Percentiles rank a stretch among this genome's conserved stretches.
phyloP scores from a whole-genome alignment of 2,797 vertebrate genomes.

The Pangasius mekongensis region DNA sequence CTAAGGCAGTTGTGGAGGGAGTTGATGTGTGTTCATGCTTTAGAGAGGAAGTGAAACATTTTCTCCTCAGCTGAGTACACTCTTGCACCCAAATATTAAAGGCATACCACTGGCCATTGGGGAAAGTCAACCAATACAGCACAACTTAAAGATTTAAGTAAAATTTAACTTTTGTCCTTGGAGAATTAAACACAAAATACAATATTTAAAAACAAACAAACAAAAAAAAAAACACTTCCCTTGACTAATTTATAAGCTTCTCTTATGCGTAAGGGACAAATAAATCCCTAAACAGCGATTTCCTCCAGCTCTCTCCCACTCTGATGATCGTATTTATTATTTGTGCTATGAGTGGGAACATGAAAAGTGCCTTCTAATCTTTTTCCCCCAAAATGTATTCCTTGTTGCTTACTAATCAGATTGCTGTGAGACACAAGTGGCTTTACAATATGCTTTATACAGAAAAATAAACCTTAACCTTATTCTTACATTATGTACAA shows the following conservation, averaged over 20 bases:
- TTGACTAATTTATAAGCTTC: constrained; percentile 54
- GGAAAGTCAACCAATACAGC: constrained; percentile 53
- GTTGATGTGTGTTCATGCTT: constrained; percentile 56
- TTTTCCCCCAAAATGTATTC: constrained; percentile 56
- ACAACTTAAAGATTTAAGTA: constrained; percentile 20
- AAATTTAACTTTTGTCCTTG: constrained; percentile 65
- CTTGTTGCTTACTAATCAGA: constrained; percentile 65
- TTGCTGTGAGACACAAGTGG: constrained; percentile 67
- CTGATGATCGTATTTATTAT: constrained; percentile 5
- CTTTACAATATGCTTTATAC: constrained; percentile 84
- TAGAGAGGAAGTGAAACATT: constrained; percentile 73
- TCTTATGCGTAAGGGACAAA: constrained; percentile 17
- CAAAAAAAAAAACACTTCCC: constrained; percentile 48
- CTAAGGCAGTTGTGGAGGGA: constrained; percentile 41
- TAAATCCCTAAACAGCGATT: constrained; percentile 28
- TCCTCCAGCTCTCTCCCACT: constrained; percentile 18
- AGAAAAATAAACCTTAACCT: constrained; percentile 77
- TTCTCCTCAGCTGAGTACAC: constrained; percentile 60
- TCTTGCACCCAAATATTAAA: constrained; percentile 61
- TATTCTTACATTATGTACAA: constrained; percentile 83
- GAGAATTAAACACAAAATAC: constrained; percentile 57
- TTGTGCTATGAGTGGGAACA: constrained; percentile 39
- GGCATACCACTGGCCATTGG: constrained; percentile 56
- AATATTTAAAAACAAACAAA: constrained; percentile 24
- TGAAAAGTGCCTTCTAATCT: constrained; percentile 72